Conservation (phyloP, 1,140 invertebrate species). For the Myzus persicae region DNA sequence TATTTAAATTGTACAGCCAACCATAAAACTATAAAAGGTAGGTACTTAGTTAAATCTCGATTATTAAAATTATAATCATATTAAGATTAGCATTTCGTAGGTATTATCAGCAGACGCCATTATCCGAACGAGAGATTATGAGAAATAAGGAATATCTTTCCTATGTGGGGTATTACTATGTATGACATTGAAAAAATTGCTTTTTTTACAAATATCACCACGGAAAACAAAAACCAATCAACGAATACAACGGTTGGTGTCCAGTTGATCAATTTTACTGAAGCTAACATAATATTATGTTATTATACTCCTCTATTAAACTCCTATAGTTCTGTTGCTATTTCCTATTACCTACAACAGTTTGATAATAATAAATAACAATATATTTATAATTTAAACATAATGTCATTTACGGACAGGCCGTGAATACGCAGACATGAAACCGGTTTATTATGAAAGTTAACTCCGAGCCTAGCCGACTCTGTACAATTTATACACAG, state of each 20-base stretch:
- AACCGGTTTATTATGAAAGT: neutral
- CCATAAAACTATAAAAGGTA: neutral
- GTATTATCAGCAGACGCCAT: neutral
- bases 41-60: neutral
- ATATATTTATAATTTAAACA: neutral
- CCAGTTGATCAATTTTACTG: neutral
- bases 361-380: neutral
- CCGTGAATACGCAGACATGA: neutral
- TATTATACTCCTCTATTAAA: too few relatives aligned
- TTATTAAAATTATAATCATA: neutral
- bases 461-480: neutral
- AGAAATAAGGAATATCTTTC: neutral
- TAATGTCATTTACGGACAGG: neutral
- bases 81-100: neutral
- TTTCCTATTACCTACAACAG: neutral
- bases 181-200: neutral
- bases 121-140: neutral
- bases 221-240: neutral
- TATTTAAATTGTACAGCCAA: neutral
- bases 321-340: too few relatives aligned
- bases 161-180: neutral
- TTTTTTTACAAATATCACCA: neutral
- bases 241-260: neutral
- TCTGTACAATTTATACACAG: neutral
- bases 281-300: neutral